Conservation (phyloP, 2,888 invertebrate genomes). For the Scaptodrosophila latifasciaeformis region DNA sequence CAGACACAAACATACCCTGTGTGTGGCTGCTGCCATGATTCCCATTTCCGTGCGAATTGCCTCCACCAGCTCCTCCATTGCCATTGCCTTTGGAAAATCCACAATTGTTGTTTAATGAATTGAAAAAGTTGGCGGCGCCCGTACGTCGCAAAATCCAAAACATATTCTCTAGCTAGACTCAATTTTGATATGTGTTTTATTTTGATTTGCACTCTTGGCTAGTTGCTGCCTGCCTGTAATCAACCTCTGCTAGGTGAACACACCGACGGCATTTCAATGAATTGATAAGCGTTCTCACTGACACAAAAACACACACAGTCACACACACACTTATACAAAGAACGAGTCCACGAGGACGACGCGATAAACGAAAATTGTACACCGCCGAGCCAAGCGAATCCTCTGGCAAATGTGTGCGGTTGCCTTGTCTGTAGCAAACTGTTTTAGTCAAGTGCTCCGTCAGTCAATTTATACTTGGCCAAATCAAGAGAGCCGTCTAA, state of each 20-base stretch:
- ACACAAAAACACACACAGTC: neutral
- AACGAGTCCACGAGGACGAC: conserved; percentile 8
- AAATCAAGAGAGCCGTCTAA: neutral
- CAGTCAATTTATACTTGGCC: conserved; percentile 42
- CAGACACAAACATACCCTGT: conserved; percentile 42
- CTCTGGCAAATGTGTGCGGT: conserved; percentile 31
- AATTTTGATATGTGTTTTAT: conserved; percentile 26
- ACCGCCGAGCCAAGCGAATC: conserved; percentile 6
- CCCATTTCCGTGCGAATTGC: conserved; percentile 33
- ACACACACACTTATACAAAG: conserved; percentile 1
- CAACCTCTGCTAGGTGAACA: conserved; percentile 9
- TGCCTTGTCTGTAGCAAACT: conserved; percentile 53
- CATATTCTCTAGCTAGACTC: too few species aligned
- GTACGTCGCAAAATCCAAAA: conserved; percentile 68
- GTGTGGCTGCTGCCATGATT: conserved; percentile 54
- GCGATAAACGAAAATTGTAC: conserved; percentile 20
- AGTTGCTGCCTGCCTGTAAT: too few species aligned
- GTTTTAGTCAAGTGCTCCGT: conserved; percentile 18
- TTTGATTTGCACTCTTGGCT: neutral
- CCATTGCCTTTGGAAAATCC: conserved; percentile 50
- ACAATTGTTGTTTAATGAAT: conserved; percentile 67
- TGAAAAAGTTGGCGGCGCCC: conserved; percentile 65
- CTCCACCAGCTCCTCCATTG: conserved; percentile 31
- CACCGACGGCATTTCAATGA: conserved; percentile 59
- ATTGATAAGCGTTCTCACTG: too few species aligned